Evolutionary conservation across 1,140 invertebrate species (phyloP).

Genomic region (Lucilia sericata): DNA sequence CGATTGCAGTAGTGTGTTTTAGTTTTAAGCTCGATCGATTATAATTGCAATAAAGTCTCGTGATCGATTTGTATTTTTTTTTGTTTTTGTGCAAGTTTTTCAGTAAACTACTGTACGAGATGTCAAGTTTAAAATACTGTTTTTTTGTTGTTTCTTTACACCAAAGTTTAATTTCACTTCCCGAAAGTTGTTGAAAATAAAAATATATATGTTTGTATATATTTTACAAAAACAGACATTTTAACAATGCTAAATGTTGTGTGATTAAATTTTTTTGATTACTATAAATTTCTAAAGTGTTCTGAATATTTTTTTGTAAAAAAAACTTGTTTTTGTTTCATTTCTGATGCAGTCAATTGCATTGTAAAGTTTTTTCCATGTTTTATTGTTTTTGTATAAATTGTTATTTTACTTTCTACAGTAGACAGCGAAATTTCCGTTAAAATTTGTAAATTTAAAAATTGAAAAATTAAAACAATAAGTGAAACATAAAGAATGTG

Average conservation of each 20-base stretch:
- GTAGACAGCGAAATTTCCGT: neutral
- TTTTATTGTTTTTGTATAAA: neutral
- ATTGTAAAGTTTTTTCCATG: neutral
- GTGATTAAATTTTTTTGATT: conserved; percentile 12
- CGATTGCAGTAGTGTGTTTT: neutral
- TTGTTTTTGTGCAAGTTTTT: neutral
- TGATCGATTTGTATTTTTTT: conserved; percentile 1
- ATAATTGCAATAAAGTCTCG: conserved; percentile 14
- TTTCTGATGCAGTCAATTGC: neutral
- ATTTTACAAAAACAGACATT: neutral
- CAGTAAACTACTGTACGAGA: neutral
- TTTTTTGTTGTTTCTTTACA: neutral
- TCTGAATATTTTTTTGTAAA: neutral
- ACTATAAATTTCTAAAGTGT: neutral
- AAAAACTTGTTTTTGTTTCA: conserved; percentile 10
- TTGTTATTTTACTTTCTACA: neutral
- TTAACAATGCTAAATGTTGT: neutral
- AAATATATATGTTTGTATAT: no score
- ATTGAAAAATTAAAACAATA: no score
- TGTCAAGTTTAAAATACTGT: neutral
- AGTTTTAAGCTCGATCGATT: neutral
- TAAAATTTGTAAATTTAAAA: neutral
- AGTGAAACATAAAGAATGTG: no score
- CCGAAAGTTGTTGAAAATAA: neutral
- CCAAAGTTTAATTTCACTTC: conserved; percentile 13